Conservation (phyloP, 2,113 vertebrate species). For the Macrotus californicus region DNA sequence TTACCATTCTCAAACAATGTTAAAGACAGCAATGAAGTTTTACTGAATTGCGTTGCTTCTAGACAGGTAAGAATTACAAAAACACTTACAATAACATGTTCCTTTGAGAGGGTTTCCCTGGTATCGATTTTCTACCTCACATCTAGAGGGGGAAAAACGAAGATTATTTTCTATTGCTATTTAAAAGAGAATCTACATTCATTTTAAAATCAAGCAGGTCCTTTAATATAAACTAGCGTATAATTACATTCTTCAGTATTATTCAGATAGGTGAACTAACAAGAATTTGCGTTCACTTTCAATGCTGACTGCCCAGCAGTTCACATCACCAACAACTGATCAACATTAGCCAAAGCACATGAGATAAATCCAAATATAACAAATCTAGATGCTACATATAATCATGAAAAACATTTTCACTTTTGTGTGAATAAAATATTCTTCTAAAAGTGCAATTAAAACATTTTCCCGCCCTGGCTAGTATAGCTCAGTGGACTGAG, state of each 20-base stretch:
- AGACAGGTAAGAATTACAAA: conserved; percentile 33
- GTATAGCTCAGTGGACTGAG: no score
- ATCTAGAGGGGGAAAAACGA: conserved; percentile 79
- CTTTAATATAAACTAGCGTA: not conserved
- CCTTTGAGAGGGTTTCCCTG: conserved; percentile 99
- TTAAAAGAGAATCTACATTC: conserved; percentile 21
- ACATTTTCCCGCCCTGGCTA: not conserved
- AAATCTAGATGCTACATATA: not conserved
- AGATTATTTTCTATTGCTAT: conserved; percentile 48
- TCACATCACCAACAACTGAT: not conserved
- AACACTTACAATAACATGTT: conserved; percentile 98
- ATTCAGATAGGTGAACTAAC: not conserved
- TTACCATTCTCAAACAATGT: not conserved
- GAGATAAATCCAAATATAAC: not conserved
- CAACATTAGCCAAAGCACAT: not conserved
- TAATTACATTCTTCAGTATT: conserved; percentile 16
- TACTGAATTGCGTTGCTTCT: not conserved
- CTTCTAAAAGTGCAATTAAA: conserved; percentile 27
- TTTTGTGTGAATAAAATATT: not conserved
- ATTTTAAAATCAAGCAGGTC: conserved; percentile 39
- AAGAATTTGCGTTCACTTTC: not conserved
- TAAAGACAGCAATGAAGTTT: conserved; percentile 22
- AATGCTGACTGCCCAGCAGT: not conserved
- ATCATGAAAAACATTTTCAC: conserved; percentile 27
- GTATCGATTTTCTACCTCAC: conserved; percentile 97